phyloP scores from a whole-genome alignment of 1,140 invertebrate species.

The Ceratina calcarata region DNA sequence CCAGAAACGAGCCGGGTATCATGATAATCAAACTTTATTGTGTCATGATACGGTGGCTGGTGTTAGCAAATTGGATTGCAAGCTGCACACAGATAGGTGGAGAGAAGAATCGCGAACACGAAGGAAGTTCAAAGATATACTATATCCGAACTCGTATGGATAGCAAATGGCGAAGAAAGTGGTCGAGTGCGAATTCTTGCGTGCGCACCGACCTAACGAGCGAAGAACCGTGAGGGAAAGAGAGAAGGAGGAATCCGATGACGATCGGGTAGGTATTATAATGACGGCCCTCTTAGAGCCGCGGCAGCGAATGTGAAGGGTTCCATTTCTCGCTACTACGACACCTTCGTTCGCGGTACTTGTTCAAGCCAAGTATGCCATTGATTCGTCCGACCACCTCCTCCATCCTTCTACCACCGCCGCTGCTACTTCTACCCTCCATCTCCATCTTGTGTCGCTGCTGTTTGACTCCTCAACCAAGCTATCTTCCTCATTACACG shows the following conservation, averaged over 20 bases:
- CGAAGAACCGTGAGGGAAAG: conserved; percentile 16
- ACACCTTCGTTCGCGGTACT: conserved; percentile 47
- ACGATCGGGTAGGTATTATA: conserved; percentile 54
- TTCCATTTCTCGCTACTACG: conserved; percentile 33
- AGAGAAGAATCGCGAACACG: conserved; percentile 25
- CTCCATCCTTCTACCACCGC: conserved; percentile 8
- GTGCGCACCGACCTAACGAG: conserved; percentile 53
- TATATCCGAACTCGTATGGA: neutral
- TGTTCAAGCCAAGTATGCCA: conserved; percentile 36
- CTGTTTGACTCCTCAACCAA: conserved; percentile 44
- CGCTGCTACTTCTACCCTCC: conserved; percentile 34
- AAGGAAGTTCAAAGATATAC: conserved; percentile 37
- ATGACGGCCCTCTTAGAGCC: conserved; percentile 54
- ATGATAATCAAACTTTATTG: conserved; percentile 56
- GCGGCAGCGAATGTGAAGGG: conserved; percentile 53
- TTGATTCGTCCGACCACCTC: conserved; percentile 51
- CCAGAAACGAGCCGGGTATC: conserved; percentile 24
- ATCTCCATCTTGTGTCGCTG: conserved; percentile 29
- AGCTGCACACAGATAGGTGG: conserved; percentile 3
- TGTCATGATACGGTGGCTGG: conserved; percentile 23
- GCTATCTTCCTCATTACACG: conserved; percentile 62
- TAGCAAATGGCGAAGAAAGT: conserved; percentile 49
- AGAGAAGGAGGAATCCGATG: conserved; percentile 3
- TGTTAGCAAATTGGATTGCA: conserved; percentile 50
- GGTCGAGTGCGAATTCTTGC: conserved; percentile 53